phyloP scores from a whole-genome alignment of 2,113 vertebrate genomes.

The Clarias macrocephalus region DNA sequence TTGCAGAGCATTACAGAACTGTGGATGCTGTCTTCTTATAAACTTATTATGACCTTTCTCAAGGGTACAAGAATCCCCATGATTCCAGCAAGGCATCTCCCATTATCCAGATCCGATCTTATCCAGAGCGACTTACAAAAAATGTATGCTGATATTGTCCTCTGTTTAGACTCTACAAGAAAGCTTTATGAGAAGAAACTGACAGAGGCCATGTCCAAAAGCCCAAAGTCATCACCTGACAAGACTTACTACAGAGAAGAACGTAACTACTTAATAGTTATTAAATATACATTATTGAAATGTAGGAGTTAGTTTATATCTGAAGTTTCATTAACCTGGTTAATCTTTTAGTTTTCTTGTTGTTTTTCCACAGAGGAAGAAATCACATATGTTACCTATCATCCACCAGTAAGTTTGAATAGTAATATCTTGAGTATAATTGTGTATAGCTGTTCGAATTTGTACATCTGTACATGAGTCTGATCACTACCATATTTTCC shows the following conservation, averaged over 20 bases:
- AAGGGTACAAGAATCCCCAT: not conserved
- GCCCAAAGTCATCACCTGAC: conserved; percentile 51
- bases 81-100: no score
- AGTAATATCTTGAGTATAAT: not conserved
- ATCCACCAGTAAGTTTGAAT: conserved; percentile 61
- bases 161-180: conserved; percentile 62
- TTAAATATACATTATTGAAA: not conserved
- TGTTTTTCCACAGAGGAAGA: conserved; percentile 65
- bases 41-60: not conserved
- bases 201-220: conserved; percentile 55
- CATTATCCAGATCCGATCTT: rapidly evolving
- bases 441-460: not conserved
- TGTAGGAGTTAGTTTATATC: no score
- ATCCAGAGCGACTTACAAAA: no score
- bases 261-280: conserved; percentile 53
- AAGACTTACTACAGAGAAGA: conserved; percentile 76
- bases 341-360: not conserved
- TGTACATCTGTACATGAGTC: not conserved
- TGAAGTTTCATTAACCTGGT: not conserved
- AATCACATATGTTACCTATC: conserved; percentile 66
- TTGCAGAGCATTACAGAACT: not conserved
- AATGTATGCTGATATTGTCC: not conserved
- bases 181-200: conserved; percentile 70
- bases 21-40: not conserved
- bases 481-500: conserved; percentile 3